phyloP scores from a whole-genome alignment of 2,113 vertebrate species.

The Formicarius rufipectus region DNA sequence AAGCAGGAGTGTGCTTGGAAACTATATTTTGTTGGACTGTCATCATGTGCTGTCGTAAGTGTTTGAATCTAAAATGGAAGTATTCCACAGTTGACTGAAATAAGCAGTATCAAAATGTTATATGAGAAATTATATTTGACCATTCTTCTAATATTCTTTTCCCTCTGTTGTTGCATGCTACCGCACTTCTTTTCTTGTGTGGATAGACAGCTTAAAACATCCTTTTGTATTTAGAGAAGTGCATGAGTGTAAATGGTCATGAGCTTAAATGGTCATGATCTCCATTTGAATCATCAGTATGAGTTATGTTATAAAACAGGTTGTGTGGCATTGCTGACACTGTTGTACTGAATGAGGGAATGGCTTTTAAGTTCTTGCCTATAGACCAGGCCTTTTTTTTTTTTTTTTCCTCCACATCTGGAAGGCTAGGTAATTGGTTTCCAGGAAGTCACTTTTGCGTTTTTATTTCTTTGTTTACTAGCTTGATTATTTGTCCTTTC shows the following conservation, averaged over 20 bases:
- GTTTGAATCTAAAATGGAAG: neutral
- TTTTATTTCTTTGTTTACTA: neutral
- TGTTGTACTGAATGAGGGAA: neutral
- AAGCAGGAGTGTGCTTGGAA: neutral
- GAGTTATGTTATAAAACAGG: neutral
- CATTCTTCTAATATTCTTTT: neutral
- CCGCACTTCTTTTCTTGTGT: neutral
- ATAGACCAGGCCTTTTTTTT: neutral
- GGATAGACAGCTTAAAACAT: neutral
- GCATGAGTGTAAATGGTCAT: neutral
- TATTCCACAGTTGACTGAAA: neutral
- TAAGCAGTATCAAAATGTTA: neutral
- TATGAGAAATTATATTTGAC: neutral
- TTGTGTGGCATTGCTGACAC: conserved; percentile 2
- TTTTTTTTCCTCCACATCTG: neutral
- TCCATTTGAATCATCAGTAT: neutral
- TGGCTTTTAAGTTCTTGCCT: neutral
- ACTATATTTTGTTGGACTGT: neutral
- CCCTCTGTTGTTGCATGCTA: neutral
- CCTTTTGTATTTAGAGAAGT: neutral
- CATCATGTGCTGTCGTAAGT: neutral
- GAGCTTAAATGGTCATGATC: neutral
- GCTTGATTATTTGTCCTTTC: neutral
- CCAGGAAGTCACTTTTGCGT: neutral
- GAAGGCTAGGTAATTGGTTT: neutral